Evolutionary conservation across 2,113 vertebrate genomes (phyloP).

Genomic region (Meriones unguiculatus): DNA sequence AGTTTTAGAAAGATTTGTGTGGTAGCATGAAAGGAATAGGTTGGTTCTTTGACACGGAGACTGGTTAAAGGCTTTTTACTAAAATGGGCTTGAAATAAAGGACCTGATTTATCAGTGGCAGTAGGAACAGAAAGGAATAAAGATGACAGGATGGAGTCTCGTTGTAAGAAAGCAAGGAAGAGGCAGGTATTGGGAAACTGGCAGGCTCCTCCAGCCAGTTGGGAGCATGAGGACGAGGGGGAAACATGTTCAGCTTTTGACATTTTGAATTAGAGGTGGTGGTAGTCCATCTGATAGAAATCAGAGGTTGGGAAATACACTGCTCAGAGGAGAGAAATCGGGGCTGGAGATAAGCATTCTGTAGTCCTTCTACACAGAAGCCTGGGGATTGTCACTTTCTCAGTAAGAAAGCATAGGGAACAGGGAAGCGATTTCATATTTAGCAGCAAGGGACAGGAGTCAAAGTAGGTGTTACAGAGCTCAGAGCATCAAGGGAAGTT

Average conservation of each 20-base stretch:
- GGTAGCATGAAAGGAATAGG: too few relatives aligned
- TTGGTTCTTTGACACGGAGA: background rate
- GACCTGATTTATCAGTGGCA: background rate
- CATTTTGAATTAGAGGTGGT: constrained; percentile 33
- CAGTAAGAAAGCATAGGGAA: constrained; percentile 16
- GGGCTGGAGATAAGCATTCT: background rate
- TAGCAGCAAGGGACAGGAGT: background rate
- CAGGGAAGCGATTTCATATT: background rate
- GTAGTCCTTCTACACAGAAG: background rate
- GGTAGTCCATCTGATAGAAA: constrained; percentile 9
- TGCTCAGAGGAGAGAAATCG: background rate
- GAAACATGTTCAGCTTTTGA: constrained; percentile 11
- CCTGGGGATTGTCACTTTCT: background rate
- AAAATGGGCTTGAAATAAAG: constrained; percentile 41
- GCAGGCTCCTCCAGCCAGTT: background rate
- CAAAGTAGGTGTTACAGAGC: background rate
- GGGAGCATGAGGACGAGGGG: background rate
- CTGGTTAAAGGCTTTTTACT: constrained; percentile 17
- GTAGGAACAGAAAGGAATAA: constrained; percentile 12
- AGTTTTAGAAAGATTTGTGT: background rate
- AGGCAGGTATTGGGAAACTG: background rate
- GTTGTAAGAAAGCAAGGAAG: background rate
- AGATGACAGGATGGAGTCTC: constrained; percentile 8
- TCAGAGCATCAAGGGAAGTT: background rate
- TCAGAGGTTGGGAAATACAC: constrained; percentile 4